phyloP scores from a whole-genome alignment of 64 coral and sea anemone species.

The Catalaphyllia jardinei region DNA sequence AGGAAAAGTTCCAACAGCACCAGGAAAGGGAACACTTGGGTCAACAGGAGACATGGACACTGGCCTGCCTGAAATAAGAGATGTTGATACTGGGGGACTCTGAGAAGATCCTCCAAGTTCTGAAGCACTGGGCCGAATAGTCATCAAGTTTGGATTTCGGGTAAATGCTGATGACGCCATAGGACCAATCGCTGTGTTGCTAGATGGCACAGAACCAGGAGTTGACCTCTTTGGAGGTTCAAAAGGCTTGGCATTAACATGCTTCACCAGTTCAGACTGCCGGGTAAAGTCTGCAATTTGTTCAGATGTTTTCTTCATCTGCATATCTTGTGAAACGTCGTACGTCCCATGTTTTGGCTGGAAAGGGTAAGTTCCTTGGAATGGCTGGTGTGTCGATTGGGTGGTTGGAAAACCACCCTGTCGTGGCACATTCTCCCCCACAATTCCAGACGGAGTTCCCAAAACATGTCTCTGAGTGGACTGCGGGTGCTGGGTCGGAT shows the following conservation, averaged over 20 bases:
- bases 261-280: conserved; percentile 92
- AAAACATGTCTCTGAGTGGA: conserved; percentile 68
- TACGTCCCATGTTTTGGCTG: conserved; percentile 59
- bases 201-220: conserved; percentile 56
- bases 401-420: conserved; percentile 22
- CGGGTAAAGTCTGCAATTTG: conserved; percentile 52
- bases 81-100: conserved; percentile 78
- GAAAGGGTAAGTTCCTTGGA: conserved; percentile 64
- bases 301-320: conserved; percentile 58
- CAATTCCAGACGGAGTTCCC: conserved; percentile 25
- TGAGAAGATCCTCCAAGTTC: conserved; percentile 72
- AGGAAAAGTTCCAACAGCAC: conserved; percentile 62
- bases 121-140: conserved; percentile 62
- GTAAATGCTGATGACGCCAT: conserved; percentile 53
- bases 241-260: conserved; percentile 98
- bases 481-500: conserved; percentile 66
- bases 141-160: conserved; percentile 70
- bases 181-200: conserved; percentile 53
- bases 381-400: conserved; percentile 54
- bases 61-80: conserved; percentile 68
- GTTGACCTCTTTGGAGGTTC: conserved; percentile 95
- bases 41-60: conserved; percentile 88
- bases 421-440: conserved; percentile 46
- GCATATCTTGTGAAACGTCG: conserved; percentile 56
- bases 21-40: conserved; percentile 68